phyloP scores from a whole-genome alignment of 2,797 vertebrate species.

The Mus spretus region DNA sequence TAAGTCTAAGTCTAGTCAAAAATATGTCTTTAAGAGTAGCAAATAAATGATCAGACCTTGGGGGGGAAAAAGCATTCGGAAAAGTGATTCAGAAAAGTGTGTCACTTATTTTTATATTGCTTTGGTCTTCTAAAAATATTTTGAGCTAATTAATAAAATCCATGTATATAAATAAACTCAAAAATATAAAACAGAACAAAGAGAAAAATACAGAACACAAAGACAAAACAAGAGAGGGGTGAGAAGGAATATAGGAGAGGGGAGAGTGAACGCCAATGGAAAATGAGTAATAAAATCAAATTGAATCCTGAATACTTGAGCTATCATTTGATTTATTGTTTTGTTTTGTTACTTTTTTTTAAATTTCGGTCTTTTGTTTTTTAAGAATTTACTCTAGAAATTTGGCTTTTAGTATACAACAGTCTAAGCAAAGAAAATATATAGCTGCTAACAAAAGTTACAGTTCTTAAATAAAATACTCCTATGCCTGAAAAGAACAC shows the following conservation, averaged over 20 bases:
- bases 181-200: not conserved
- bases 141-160: not conserved
- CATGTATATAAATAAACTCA: not conserved
- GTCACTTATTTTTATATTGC: not conserved
- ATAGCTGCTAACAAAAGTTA: not conserved
- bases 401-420: slow-evolving; percentile 40
- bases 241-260: not conserved
- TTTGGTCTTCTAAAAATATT: not conserved
- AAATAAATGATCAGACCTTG: not conserved
- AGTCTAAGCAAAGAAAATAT: slow-evolving; percentile 6
- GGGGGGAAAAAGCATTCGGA: not conserved
- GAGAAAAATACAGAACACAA: not conserved
- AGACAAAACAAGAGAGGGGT: not conserved
- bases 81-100: not conserved
- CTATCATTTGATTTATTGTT: not conserved
- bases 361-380: not conserved
- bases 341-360: not conserved
- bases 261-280: not conserved
- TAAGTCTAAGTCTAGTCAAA: not conserved
- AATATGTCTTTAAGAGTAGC: not conserved
- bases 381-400: not conserved
- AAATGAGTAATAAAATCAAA: slow-evolving; percentile 35
- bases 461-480: not conserved
- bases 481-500: not conserved
- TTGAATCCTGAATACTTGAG: not conserved